Percentiles rank a stretch among this genome's conserved stretches.
phyloP scores from a whole-genome alignment of 2,888 invertebrate species.

The Eumacrocentrus americanus region DNA sequence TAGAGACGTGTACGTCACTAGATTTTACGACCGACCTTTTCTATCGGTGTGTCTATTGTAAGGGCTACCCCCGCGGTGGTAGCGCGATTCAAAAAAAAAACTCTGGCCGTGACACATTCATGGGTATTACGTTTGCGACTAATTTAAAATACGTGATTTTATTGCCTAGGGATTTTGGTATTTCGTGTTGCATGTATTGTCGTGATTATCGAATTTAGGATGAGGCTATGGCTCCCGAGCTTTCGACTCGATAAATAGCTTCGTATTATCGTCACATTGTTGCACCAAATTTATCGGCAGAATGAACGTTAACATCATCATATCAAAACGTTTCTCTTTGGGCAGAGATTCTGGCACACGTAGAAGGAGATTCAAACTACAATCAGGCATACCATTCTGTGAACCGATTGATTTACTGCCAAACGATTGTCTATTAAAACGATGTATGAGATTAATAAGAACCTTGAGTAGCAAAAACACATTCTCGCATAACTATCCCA shows the following conservation, averaged over 20 bases:
- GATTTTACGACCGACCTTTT: no score
- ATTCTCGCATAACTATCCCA: constrained; percentile 78
- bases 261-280: constrained; percentile 84
- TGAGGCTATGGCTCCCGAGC: no score
- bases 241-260: constrained; percentile 73
- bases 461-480: constrained; percentile 88
- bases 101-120: no score
- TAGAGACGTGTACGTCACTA: no score
- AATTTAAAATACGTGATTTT: no score
- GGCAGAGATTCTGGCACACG: constrained; percentile 89
- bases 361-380: constrained; percentile 83
- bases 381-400: constrained; percentile 80
- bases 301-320: constrained; percentile 83
- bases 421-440: constrained; percentile 75
- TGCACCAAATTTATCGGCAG: constrained; percentile 94
- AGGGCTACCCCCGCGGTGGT: no score
- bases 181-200: no score
- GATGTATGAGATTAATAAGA: constrained; percentile 90
- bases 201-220: no score
- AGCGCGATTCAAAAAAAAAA: no score
- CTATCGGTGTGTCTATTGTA: no score
- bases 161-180: no score
- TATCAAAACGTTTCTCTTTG: constrained; percentile 90
- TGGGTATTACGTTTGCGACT: no score
- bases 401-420: constrained; percentile 84